Evolutionary conservation across 2,888 invertebrate species (phyloP).

Genomic region (Spodoptera picta): DNA sequence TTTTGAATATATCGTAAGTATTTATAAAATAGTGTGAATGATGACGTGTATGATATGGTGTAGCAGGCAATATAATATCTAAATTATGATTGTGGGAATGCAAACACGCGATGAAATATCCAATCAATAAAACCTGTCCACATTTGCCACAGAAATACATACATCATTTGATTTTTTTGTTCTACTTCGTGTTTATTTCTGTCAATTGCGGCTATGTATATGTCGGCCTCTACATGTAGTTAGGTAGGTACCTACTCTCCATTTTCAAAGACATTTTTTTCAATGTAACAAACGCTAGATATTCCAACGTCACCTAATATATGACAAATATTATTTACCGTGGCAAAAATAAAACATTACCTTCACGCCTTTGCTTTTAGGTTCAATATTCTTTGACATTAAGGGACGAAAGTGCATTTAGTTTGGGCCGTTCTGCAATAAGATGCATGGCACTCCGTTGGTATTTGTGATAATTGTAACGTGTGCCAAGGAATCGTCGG

Average conservation of each 20-base stretch:
- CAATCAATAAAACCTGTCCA: constrained; percentile 37
- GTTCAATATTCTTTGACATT: constrained; percentile 48
- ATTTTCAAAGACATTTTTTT: constrained; percentile 49
- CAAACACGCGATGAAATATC: constrained; percentile 31
- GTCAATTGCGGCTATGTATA: constrained; percentile 21
- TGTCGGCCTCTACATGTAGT: constrained; percentile 18
- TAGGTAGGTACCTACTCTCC: constrained; percentile 13
- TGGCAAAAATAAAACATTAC: constrained; percentile 4
- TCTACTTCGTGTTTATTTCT: constrained; percentile 40
- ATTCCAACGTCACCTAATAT: constrained; percentile 34
- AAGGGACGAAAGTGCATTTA: constrained; percentile 42
- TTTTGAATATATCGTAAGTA: no score
- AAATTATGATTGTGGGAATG: constrained; percentile 16
- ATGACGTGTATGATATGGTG: no score
- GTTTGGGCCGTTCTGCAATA: constrained; percentile 53
- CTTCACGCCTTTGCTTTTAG: constrained; percentile 56
- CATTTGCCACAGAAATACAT: constrained; percentile 10
- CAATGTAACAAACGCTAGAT: constrained; percentile 32
- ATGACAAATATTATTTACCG: constrained; percentile 20
- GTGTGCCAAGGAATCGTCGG: constrained; percentile 66
- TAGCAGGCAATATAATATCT: neutral
- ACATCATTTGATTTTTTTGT: constrained; percentile 23
- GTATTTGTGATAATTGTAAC: constrained; percentile 65
- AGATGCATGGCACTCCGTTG: constrained; percentile 57
- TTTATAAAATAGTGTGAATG: no score